Evolutionary conservation across 2,113 vertebrate genomes (phyloP).

Genomic region (Rhinichthys klamathensis): DNA sequence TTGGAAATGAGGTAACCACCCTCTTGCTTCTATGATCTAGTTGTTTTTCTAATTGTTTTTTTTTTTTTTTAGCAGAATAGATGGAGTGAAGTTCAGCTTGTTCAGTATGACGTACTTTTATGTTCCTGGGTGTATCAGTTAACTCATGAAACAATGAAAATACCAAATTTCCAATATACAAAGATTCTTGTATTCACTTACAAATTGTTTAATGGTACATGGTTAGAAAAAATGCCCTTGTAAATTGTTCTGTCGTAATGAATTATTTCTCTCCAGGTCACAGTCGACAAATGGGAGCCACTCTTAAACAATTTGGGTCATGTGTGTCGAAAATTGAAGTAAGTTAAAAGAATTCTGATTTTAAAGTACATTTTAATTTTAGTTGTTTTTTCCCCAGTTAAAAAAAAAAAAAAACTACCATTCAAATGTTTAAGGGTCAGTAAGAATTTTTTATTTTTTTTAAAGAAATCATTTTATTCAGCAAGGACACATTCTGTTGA

Average conservation of each 20-base stretch:
- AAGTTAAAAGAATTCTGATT: constrained; percentile 64
- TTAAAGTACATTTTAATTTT: not conserved
- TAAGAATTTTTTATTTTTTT: too few relatives aligned
- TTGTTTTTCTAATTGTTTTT: not conserved
- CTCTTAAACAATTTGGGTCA: constrained; percentile 96
- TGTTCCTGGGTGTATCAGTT: not conserved
- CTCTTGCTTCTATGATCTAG: not conserved
- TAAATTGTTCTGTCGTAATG: not conserved
- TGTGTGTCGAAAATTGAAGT: constrained; percentile 98
- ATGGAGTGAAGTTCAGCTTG: not conserved
- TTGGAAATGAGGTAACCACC: constrained; percentile 90
- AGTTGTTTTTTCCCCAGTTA: not conserved
- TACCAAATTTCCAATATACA: not conserved
- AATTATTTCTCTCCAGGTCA: constrained; percentile 80
- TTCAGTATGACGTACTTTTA: not conserved
- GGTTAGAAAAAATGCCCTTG: not conserved
- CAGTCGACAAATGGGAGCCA: constrained; percentile 99
- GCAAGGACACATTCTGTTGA: not conserved
- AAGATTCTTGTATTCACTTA: not conserved
- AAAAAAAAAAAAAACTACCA: not conserved
- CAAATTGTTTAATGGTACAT: not conserved
- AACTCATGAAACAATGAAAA: not conserved
- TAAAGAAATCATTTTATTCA: not conserved
- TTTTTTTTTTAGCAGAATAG: not conserved
- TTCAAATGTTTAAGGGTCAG: not conserved